These are phyloP conservation scores for Corythaixoides concolor DNA, from an alignment of 2,113 vertebrate genomes.

Conservation along the genomic window DNA sequence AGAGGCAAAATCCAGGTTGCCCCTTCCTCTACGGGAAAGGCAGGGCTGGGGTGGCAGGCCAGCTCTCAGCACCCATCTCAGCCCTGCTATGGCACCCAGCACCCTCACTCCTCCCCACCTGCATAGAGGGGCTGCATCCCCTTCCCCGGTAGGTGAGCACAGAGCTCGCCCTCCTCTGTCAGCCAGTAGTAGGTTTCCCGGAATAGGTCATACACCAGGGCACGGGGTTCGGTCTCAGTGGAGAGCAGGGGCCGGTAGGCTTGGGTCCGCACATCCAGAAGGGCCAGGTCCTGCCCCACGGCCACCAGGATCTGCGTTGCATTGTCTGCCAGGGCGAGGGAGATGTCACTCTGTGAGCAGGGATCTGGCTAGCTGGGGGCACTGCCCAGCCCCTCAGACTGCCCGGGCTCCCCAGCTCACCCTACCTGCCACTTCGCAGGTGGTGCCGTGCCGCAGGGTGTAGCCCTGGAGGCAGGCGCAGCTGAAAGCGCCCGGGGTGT, in stretches of 20 bases:
- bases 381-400: not conserved
- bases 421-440: constrained; percentile 80
- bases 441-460: constrained; percentile 49
- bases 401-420: rapidly evolving
- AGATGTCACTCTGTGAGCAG: not conserved
- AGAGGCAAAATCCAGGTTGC: not conserved
- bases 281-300: constrained; percentile 67
- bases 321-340: constrained; percentile 66
- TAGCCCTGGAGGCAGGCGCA: constrained; percentile 82
- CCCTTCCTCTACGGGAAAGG: not conserved
- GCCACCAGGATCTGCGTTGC: constrained; percentile 75
- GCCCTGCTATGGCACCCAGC: rapidly evolving
- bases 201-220: constrained; percentile 78
- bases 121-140: constrained; percentile 66
- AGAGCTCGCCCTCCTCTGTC: constrained; percentile 77
- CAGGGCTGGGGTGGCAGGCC: not conserved
- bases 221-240: constrained; percentile 45
- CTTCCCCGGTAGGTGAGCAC: constrained; percentile 47
- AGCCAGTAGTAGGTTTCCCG: constrained; percentile 82
- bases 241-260: constrained; percentile 63
- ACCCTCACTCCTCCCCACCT: constrained; percentile 55
- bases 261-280: constrained; percentile 76
- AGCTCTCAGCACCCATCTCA: not conserved
- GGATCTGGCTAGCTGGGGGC: rapidly evolving
- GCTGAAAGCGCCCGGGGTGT: constrained; percentile 77